These are phyloP conservation scores for Rotaria magnacalcarata DNA, from an alignment of 2,888 invertebrate species.

Conservation along the genomic window DNA sequence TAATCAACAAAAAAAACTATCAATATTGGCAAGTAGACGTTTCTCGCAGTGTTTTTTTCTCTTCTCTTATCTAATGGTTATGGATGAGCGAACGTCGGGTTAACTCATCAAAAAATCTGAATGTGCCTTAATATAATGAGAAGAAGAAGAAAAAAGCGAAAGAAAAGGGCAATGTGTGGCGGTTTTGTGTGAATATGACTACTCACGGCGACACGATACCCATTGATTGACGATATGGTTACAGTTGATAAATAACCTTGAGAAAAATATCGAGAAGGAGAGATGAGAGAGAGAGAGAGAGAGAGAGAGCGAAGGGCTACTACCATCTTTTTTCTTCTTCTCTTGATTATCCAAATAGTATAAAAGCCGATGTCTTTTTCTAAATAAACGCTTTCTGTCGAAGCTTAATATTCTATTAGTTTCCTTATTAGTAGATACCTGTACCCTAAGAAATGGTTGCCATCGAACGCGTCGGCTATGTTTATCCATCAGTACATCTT, in stretches of 20 bases:
- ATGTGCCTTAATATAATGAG: too few relatives aligned
- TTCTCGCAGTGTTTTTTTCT: background rate
- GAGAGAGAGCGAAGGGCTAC: background rate
- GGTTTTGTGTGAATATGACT: background rate
- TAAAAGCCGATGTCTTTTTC: background rate
- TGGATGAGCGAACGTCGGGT: background rate
- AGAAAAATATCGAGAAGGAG: background rate
- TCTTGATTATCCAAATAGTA: background rate
- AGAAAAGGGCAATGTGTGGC: background rate
- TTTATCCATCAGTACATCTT: conserved; percentile 1
- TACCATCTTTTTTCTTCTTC: background rate
- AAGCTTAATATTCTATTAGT: background rate
- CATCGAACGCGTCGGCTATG: background rate
- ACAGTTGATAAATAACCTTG: background rate
- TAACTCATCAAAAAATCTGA: background rate
- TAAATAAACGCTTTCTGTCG: background rate
- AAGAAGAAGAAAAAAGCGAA: background rate
- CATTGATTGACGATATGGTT: background rate
- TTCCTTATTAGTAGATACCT: background rate
- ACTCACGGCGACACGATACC: background rate
- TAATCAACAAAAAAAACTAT: background rate
- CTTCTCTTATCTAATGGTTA: background rate
- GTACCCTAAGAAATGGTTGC: background rate
- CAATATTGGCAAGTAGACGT: background rate
- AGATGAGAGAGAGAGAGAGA: background rate